These are phyloP conservation scores for Troglohyphantes excavatus DNA, from an alignment of 2,888 invertebrate genomes.

Conservation along the genomic window DNA sequence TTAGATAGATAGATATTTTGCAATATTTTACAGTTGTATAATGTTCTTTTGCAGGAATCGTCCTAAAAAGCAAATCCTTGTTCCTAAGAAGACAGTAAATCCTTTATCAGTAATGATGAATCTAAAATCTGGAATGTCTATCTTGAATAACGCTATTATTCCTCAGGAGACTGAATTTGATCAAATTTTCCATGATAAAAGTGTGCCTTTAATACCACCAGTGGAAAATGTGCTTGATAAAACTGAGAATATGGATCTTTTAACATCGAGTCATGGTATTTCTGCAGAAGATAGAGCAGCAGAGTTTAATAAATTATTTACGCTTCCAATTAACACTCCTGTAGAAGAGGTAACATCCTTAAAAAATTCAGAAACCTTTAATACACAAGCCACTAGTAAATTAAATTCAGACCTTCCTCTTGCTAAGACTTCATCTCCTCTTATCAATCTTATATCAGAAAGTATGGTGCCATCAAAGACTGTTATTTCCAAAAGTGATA, in stretches of 20 bases:
- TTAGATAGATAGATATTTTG: too few species aligned
- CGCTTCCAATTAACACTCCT: slow-evolving; percentile 66
- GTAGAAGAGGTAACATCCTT: slow-evolving; percentile 37
- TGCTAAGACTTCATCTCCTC: slow-evolving; percentile 47
- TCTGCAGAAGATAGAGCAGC: slow-evolving; percentile 58
- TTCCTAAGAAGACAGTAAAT: slow-evolving; percentile 50
- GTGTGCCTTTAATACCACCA: slow-evolving; percentile 74
- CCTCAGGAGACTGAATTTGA: slow-evolving; percentile 76
- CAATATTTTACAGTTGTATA: not conserved
- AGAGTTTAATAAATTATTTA: slow-evolving; percentile 70
- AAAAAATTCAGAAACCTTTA: slow-evolving; percentile 41
- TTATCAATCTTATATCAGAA: slow-evolving; percentile 40
- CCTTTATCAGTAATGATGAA: slow-evolving; percentile 40
- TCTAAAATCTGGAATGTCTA: slow-evolving; percentile 63
- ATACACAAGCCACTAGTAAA: slow-evolving; percentile 23
- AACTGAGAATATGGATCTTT: slow-evolving; percentile 54
- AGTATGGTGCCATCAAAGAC: slow-evolving; percentile 32
- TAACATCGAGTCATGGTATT: slow-evolving; percentile 40
- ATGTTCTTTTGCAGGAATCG: slow-evolving; percentile 61
- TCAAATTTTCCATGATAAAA: slow-evolving; percentile 67
- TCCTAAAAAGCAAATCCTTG: slow-evolving; percentile 72
- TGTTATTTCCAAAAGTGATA: slow-evolving; percentile 65
- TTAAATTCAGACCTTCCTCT: slow-evolving; percentile 25
- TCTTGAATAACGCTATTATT: slow-evolving; percentile 62
- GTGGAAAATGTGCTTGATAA: slow-evolving; percentile 63